phyloP scores from a whole-genome alignment of 2,888 invertebrate genomes.

The Beris chalybata region DNA sequence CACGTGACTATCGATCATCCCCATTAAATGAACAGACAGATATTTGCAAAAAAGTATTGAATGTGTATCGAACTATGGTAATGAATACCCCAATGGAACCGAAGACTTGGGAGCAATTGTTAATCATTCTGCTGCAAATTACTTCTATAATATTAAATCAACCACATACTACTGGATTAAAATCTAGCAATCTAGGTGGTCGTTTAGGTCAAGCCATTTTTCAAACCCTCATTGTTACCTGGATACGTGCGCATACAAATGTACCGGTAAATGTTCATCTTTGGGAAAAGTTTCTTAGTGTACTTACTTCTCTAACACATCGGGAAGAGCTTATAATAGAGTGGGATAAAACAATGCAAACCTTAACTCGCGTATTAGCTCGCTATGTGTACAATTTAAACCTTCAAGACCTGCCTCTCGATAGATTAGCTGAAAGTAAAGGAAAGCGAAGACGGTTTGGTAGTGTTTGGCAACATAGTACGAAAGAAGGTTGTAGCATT shows the following conservation, averaged over 20 bases:
- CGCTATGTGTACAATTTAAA: conserved; percentile 94
- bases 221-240: conserved; percentile 94
- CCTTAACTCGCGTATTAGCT: conserved; percentile 90
- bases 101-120: conserved; percentile 88
- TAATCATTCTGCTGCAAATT: conserved; percentile 85
- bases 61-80: conserved; percentile 95
- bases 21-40: conserved; percentile 91
- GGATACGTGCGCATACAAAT: conserved; percentile 96
- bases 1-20: conserved; percentile 63
- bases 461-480: conserved; percentile 52
- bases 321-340: conserved; percentile 95
- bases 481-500: conserved; percentile 37
- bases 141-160: conserved; percentile 86
- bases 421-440: conserved; percentile 77
- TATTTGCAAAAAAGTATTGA: conserved; percentile 92
- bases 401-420: conserved; percentile 81
- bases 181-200: conserved; percentile 67
- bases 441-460: conserved; percentile 65
- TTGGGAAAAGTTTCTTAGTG: conserved; percentile 91
- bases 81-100: conserved; percentile 95
- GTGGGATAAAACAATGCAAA: conserved; percentile 99
- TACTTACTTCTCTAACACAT: conserved; percentile 83
- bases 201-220: conserved; percentile 84
- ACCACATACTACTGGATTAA: conserved; percentile 70
- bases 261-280: conserved; percentile 84